phyloP scores from a whole-genome alignment of 2,888 invertebrate species.

The Drosophila mayaguana region DNA sequence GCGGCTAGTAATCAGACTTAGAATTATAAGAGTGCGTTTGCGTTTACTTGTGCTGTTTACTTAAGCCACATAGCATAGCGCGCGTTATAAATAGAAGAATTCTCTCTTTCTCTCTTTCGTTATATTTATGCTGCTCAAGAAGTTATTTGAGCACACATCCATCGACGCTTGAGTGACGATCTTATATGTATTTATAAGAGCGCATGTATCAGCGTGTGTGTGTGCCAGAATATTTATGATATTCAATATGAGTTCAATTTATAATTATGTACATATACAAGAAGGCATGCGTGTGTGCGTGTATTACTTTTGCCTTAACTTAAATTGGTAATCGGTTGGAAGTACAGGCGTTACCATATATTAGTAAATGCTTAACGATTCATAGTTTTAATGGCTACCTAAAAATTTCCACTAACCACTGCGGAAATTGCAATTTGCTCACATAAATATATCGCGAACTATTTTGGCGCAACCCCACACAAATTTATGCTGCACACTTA shows the following conservation, averaged over 20 bases:
- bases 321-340: background rate
- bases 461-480: slow-evolving; percentile 22
- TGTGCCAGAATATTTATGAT: too few species aligned
- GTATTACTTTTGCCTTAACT: background rate
- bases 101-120: background rate
- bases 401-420: slow-evolving; percentile 61
- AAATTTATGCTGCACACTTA: slow-evolving; percentile 84
- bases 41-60: background rate
- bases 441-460: slow-evolving; percentile 67
- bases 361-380: slow-evolving; percentile 9
- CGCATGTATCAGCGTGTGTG: background rate
- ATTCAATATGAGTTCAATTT: background rate
- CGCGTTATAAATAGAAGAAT: background rate
- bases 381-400: slow-evolving; percentile 58
- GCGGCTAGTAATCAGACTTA: background rate
- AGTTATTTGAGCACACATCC: background rate
- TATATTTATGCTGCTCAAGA: background rate
- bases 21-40: background rate
- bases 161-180: too few species aligned
- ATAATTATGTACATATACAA: background rate
- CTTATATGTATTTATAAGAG: background rate
- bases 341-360: background rate
- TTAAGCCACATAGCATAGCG: too few species aligned
- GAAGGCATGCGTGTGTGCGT: background rate
- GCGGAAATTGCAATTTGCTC: slow-evolving; percentile 47